Evolutionary conservation across 2,888 invertebrate species (phyloP).

Genomic region (Drosophila setosimentum): DNA sequence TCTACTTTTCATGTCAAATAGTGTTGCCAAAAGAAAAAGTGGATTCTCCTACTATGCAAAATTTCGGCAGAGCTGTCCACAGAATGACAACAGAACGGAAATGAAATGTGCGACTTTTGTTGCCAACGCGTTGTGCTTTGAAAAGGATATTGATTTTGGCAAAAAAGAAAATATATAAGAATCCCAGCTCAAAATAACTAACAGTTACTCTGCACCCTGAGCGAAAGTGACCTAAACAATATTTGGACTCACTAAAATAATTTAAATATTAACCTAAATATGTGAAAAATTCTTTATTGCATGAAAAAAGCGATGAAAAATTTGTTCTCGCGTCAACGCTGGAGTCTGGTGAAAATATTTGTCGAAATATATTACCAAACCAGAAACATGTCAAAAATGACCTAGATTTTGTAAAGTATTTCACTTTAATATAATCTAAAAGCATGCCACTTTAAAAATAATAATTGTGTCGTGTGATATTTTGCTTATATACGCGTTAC

Average conservation of each 20-base stretch:
- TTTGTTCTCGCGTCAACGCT: not conserved
- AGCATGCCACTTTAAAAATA: not conserved
- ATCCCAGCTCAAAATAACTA: constrained; percentile 9
- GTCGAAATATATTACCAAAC: not conserved
- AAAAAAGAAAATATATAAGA: constrained; percentile 27
- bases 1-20: constrained; percentile 1
- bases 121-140: constrained; percentile 29
- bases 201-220: not conserved
- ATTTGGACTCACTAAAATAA: not conserved
- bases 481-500: not conserved
- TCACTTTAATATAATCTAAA: not conserved
- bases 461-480: not conserved
- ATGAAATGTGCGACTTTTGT: constrained; percentile 65
- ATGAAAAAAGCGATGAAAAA: too few species aligned
- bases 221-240: not conserved
- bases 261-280: not conserved
- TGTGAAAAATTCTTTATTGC: not conserved
- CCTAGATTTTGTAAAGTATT: not conserved
- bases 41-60: constrained; percentile 40
- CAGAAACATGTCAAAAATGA: not conserved
- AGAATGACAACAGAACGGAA: constrained; percentile 47
- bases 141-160: constrained; percentile 64
- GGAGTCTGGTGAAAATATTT: not conserved
- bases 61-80: constrained; percentile 42
- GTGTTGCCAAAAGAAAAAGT: constrained; percentile 11